Base-by-base conservation (phyloP, 2,888 invertebrate genomes). In the Campopleginae sp. region DNA sequence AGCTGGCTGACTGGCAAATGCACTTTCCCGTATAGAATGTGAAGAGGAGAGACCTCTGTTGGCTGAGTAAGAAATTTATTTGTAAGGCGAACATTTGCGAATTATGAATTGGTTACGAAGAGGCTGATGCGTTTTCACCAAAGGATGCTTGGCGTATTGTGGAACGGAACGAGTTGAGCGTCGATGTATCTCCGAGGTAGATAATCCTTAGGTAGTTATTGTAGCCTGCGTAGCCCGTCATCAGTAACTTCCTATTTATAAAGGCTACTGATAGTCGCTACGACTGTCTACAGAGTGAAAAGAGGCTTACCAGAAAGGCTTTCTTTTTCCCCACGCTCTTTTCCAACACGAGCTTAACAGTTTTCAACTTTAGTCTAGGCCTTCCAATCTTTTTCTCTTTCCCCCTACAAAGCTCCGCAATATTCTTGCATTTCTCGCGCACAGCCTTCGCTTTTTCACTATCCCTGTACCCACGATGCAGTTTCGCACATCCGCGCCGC, bases 401-500 rank as follows among this genome's bases (percentile, higher is more conserved):
- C 19, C 31, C n/a, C 31, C 17, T n/a, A 31, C 48, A 1, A 48
- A 19, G 19, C 51, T 19, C 31, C n/a, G n/a, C 65, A 58, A 58
- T 58, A 58, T 27, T 79, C 61, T 74, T 74, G 74, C 76, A 51
- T 80, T 78, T 80, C 74, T 74, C 78, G 70, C 76, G 66, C 61
- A 78, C 83, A 77, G 79, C 80, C 63, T 51, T 80, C 80, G 51
- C 82, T 81, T 70, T 72, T 77, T 77, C 83, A 63, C 85, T 82
- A 72, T 86, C 63, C 70, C 72, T 51, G 51, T 51, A 72, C 78
- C 72, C 80, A 79, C 84, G 86, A 86, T 89, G 89, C 88, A 90
- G 88, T 91, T 90, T 87, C 88, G 86, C 86, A 87, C 90, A 90
- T 89, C 89, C 89, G 90, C 83, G 89, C 86, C 77, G 79, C 88